Evolutionary conservation across 2,888 invertebrate species (phyloP), one percentile per base, ranked within the genome.

Genomic region (Operophtera brumata): DNA sequence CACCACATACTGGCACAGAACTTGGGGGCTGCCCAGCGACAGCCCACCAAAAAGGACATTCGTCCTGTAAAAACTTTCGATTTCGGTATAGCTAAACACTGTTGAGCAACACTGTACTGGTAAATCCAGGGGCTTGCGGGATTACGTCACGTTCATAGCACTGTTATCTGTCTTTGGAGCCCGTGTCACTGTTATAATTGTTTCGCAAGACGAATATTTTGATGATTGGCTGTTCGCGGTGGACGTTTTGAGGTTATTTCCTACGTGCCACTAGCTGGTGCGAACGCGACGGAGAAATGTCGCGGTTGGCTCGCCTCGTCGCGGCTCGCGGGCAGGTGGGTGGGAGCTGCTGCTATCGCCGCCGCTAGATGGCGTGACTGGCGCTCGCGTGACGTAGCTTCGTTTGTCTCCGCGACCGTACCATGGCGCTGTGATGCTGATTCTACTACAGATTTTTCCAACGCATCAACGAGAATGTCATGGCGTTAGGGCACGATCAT

Each of bases 1-100:
- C 86, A 90, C 90, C 89, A 91, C 90, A 91, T 91, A 75, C 75
- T 89, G 82, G 77, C 82, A 87, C 86, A 77, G 73, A 78, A 84
- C 84, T 87, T 85, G 81, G 84, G 88, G 90, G 89, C 89, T 89
- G 90, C 82, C 89, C 78, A 74, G 71, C 76, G 88, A 90, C 90
- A 90, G 89, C 90, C 90, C 90, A 82, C 86, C 84, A 84, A 88
- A 84, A 82, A 74, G 83, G 80, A 80, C 86, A 84, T 84, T 81
- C 78, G 86, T 84, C 80, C 80, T 80, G 75, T 77, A 63, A 65
- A 82, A 88, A 87, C 86, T 88, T 86, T 88, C 84, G 80, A 79
- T 83, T 82, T 83, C 75, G 73, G 64, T 70, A 78, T 78, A 20
- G 20, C 20, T 20, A 77, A 78, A 76, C 84, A 87, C 86, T 77